These are phyloP conservation scores for Tetramorium parvispinum DNA, from an alignment of 1,140 invertebrate species.

Conservation along the genomic window DNA sequence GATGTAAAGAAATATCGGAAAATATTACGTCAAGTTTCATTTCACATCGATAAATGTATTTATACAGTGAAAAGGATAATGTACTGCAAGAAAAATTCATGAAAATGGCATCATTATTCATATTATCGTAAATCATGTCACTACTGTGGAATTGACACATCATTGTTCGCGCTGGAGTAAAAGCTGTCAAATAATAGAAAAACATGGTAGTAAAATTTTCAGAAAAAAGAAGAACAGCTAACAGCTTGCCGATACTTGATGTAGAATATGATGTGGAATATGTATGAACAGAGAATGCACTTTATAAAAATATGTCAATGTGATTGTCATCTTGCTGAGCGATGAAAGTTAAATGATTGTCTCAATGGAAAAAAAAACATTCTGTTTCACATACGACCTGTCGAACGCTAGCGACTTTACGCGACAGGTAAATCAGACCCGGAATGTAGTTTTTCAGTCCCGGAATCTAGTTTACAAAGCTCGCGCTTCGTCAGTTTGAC, in stretches of 20 bases:
- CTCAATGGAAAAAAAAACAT: not conserved
- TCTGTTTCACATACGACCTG: not conserved
- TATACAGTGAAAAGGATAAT: not conserved
- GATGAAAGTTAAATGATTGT: not conserved
- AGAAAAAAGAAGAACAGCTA: not conserved
- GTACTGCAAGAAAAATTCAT: not conserved
- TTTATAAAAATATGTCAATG: not conserved
- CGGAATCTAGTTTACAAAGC: conserved; percentile 42
- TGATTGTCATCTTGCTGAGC: not conserved
- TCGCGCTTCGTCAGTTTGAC: conserved; percentile 17
- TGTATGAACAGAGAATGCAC: not conserved
- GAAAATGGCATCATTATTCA: not conserved
- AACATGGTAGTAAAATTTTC: not conserved
- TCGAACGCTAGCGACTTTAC: not conserved
- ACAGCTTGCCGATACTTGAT: not conserved
- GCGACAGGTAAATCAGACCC: conserved; percentile 14
- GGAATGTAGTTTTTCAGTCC: conserved; percentile 2
- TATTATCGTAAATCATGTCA: conserved; percentile 13
- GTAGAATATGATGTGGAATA: no score
- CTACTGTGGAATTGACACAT: not conserved
- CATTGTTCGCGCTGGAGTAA: not conserved
- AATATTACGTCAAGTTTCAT: not conserved
- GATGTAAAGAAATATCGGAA: not conserved
- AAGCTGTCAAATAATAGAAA: not conserved
- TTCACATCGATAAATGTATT: conserved; percentile 6